Evolutionary conservation across 2,888 invertebrate species (phyloP), one percentile per base, ranked within the genome.

Genomic region (Synanthedon andrenaeformis): DNA sequence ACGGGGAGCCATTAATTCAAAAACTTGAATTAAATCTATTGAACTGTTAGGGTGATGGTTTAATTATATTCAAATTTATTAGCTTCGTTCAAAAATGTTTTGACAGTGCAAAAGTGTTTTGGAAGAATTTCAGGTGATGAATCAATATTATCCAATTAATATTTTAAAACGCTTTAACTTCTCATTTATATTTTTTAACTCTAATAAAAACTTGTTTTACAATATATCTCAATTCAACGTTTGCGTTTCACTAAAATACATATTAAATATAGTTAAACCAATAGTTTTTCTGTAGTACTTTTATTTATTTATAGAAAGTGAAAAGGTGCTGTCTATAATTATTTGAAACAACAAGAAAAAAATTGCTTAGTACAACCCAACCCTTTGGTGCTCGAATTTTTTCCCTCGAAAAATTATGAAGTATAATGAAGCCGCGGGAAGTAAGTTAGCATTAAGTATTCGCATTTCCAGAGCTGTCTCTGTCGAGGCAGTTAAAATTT

Each of bases 401-500:
- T 82, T 80, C 70, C 66, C 66, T 67, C 70, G 62, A 67, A 73
- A 82, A 82, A 86, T 84, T 82, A 82, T 82, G 81, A 82, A 81
- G 82, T 87, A 85, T 86, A 87, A 87, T 86, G 85, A 85, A 84
- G 76, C 81, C 70, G 72, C 70, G 79, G 82, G 82, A 78, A 85
- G 84, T 86, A 83, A 84, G 79, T 80, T 84, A 82, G 82, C 83
- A 84, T 84, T 85, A 84, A 86, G 83, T 83, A 84, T 86, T 84
- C 85, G 77, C 75, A 79, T 82, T 83, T 79, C 78, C 78, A 76
- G 82, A 76, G 81, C 84, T 82, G 85, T 83, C 83, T 79, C 82
- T 80, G 82, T 74, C 83, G 80, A 79, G 82, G 82, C 85, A 85
- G 86, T 87, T 85, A 86, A 86, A 85, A 87, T 86, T 87, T 87